A percentile compares a stretch with the other conserved stretches of the same genome.
phyloP scores from a whole-genome alignment of 2,797 vertebrate genomes.

The Australoheros facetus region DNA sequence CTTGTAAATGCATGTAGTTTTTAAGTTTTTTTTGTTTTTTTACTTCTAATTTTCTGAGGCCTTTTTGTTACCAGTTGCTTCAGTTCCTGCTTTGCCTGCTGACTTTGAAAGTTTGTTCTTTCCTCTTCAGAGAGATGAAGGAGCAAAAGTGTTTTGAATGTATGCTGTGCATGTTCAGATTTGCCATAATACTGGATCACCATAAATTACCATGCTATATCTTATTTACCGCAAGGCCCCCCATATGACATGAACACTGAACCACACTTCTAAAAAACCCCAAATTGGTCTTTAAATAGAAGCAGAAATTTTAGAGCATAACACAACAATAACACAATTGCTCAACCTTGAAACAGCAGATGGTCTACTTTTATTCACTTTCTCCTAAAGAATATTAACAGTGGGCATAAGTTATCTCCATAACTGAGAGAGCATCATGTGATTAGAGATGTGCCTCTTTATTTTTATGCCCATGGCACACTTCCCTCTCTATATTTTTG shows the following conservation, averaged over 20 bases:
- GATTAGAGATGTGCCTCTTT: constrained; percentile 24
- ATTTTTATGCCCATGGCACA: constrained; percentile 50
- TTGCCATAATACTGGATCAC: background rate
- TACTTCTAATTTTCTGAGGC: background rate
- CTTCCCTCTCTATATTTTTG: constrained; percentile 54
- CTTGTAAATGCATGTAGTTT: background rate
- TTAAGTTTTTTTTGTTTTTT: background rate
- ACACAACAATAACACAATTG: background rate
- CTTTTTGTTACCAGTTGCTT: background rate
- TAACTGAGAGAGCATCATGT: constrained; percentile 20
- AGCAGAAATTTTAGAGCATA: background rate
- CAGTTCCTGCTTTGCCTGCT: background rate
- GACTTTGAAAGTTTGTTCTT: background rate
- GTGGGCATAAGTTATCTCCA: background rate
- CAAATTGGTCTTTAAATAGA: background rate
- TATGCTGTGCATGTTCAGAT: background rate
- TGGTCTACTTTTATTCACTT: background rate
- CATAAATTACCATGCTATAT: background rate
- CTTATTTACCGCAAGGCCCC: background rate
- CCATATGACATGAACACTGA: background rate
- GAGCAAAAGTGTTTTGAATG: too few relatives aligned
- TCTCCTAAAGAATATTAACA: background rate
- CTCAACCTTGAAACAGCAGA: constrained; percentile 10
- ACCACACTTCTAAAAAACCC: background rate
- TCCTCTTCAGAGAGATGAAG: too few relatives aligned